Conservation (phyloP, 2,113 vertebrate genomes). For the Salvator merianae region DNA sequence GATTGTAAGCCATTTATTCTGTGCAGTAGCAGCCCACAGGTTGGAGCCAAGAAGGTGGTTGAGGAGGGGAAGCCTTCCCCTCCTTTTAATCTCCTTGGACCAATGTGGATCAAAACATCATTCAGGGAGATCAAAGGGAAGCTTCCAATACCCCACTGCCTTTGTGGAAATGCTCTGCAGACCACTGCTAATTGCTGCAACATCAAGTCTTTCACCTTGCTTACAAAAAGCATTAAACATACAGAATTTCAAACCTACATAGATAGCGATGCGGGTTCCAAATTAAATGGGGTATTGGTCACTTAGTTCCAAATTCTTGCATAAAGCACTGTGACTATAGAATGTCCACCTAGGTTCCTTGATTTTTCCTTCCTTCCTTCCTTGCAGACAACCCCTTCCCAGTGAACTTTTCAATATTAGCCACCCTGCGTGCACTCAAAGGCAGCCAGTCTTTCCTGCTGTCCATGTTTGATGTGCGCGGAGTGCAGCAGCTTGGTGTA, state of each 20-base stretch:
- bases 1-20: too few species aligned
- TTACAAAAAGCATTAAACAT: not conserved
- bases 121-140: too few species aligned
- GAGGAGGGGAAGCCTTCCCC: too few species aligned
- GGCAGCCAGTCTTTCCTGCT: constrained; percentile 83
- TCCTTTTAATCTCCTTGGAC: too few species aligned
- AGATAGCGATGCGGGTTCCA: not conserved
- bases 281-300: not conserved
- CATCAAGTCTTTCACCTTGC: not conserved
- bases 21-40: too few species aligned
- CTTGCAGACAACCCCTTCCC: constrained; percentile 83
- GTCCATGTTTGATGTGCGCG: constrained; percentile 83
- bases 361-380: not conserved
- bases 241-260: not conserved
- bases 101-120: too few species aligned
- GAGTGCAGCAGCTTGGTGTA: constrained; percentile 86
- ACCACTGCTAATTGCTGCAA: too few species aligned
- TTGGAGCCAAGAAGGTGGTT: too few species aligned
- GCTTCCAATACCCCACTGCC: too few species aligned
- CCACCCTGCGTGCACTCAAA: constrained; percentile 79
- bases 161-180: too few species aligned
- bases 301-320: not conserved
- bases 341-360: not conserved
- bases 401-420: constrained; percentile 85
- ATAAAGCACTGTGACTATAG: too few species aligned